A percentile compares a stretch with the other conserved stretches of the same genome.
Conservation (phyloP, 2,113 vertebrate genomes). For the Pholis gunnellus region DNA sequence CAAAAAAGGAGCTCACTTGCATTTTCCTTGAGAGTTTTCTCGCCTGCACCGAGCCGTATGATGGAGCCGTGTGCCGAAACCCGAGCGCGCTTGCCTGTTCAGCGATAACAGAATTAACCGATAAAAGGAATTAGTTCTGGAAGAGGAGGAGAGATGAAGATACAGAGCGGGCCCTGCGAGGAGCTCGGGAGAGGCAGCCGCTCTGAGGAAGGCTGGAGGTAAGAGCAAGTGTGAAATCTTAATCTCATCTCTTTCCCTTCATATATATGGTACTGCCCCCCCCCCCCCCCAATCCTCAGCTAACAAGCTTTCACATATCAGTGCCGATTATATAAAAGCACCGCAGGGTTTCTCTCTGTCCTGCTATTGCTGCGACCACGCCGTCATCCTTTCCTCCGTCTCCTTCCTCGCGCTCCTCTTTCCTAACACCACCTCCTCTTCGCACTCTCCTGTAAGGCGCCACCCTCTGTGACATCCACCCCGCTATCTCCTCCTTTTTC, state of each 20-base stretch:
- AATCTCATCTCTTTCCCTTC: conserved; percentile 62
- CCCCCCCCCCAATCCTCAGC: conserved; percentile 6
- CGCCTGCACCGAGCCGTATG: conserved; percentile 8
- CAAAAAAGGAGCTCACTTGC: conserved; percentile 14
- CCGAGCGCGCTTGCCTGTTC: conserved; percentile 27
- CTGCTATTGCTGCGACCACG: not conserved
- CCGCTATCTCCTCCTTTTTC: not conserved
- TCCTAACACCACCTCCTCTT: not conserved
- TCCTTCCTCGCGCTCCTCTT: not conserved
- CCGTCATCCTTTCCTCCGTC: not conserved
- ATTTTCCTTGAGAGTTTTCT: conserved; percentile 46
- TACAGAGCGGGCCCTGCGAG: conserved; percentile 30
- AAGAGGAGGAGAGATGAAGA: conserved; percentile 49
- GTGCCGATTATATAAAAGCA: conserved; percentile 54
- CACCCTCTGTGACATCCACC: not conserved
- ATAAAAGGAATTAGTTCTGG: conserved; percentile 72
- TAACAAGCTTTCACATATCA: conserved; percentile 61
- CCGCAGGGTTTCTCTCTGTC: conserved; percentile 34
- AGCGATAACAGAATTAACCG: conserved; percentile 65
- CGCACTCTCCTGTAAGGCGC: not conserved
- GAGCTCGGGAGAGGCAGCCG: conserved; percentile 11
- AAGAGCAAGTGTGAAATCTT: conserved; percentile 64
- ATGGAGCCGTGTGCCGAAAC: not conserved
- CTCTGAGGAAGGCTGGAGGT: conserved; percentile 53
- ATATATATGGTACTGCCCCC: conserved; percentile 17